Evolutionary conservation across 2,888 invertebrate genomes (phyloP).

Genomic region (Sepiola atlantica): DNA sequence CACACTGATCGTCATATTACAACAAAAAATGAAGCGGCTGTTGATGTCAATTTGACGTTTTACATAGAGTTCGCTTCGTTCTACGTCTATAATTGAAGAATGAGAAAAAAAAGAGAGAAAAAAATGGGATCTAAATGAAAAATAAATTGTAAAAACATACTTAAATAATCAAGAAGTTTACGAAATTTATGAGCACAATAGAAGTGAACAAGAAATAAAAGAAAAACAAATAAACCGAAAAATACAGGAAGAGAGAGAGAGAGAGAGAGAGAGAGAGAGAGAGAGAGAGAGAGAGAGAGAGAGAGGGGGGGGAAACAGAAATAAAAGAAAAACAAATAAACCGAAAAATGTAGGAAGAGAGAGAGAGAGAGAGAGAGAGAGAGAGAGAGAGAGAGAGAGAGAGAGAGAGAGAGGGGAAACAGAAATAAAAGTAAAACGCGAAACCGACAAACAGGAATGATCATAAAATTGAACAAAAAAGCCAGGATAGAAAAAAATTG

Average conservation of each 20-base stretch:
- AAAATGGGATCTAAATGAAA: neutral
- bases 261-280: neutral
- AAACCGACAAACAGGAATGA: too few species aligned
- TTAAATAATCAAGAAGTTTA: neutral
- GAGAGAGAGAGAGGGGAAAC: neutral
- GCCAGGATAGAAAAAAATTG: too few species aligned
- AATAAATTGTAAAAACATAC: neutral
- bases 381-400: too few species aligned
- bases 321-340: neutral
- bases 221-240: neutral
- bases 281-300: neutral
- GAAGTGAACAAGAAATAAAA: neutral
- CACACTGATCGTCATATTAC: too few species aligned
- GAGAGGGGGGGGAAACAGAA: neutral
- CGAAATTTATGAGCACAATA: neutral
- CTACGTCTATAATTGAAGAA: neutral
- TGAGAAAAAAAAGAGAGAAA: neutral
- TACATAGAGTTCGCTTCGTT: neutral
- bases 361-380: neutral
- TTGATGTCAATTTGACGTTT: neutral
- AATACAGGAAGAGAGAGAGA: neutral
- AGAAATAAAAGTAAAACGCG: neutral
- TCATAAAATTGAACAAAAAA: too few species aligned
- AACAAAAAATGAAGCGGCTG: neutral
- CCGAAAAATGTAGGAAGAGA: neutral